These are phyloP conservation scores for Camponotus fellah DNA, from an alignment of 2,888 invertebrate species.

Conservation along the genomic window DNA sequence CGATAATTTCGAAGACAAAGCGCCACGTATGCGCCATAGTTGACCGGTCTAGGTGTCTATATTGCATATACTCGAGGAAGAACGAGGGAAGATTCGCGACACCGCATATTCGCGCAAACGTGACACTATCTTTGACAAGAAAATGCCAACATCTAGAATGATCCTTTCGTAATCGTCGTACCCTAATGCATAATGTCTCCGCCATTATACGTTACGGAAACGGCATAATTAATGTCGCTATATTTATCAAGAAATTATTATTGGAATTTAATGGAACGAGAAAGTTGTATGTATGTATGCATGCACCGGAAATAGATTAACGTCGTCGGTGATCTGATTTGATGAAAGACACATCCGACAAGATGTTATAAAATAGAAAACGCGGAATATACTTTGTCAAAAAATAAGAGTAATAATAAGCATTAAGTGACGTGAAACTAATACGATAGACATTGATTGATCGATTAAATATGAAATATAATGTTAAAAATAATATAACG, in stretches of 20 bases:
- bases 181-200: conserved; percentile 53
- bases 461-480: background rate
- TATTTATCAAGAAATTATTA: conserved; percentile 41
- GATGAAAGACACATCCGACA: conserved; percentile 44
- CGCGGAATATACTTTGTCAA: background rate
- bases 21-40: conserved; percentile 53
- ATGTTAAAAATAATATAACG: background rate
- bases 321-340: conserved; percentile 35
- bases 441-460: conserved; percentile 3
- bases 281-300: background rate
- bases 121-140: conserved; percentile 38
- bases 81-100: conserved; percentile 23
- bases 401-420: background rate
- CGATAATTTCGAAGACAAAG: conserved; percentile 80
- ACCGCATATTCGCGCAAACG: background rate
- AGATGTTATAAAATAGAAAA: conserved; percentile 18
- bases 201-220: conserved; percentile 31
- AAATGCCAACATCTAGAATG: conserved; percentile 54
- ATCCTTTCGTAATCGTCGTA: conserved; percentile 57
- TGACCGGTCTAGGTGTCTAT: conserved; percentile 18
- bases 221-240: conserved; percentile 48
- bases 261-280: conserved; percentile 30
- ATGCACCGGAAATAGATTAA: conserved; percentile 33
- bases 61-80: conserved; percentile 2
- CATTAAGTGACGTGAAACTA: background rate